Percentiles rank a stretch among this genome's conserved stretches.
These are phyloP conservation scores for Mycalesis mineus DNA, from an alignment of 2,888 invertebrate species.

Conservation along the genomic window DNA sequence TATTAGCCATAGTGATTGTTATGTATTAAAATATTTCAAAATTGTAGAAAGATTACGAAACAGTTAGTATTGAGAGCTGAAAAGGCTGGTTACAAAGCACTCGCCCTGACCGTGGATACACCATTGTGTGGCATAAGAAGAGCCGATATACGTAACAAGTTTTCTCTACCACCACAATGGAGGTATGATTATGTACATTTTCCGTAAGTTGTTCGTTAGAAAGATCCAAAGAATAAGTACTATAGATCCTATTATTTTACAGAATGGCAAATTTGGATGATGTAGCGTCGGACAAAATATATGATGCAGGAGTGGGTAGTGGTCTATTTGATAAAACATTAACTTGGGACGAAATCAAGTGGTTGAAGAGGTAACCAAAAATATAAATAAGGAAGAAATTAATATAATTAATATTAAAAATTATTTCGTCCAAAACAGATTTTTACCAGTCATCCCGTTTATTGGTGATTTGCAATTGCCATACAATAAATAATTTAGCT, in stretches of 20 bases:
- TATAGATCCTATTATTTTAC: constrained; percentile 21
- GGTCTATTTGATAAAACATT: constrained; percentile 89
- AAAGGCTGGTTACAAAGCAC: constrained; percentile 88
- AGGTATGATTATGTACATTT: constrained; percentile 64
- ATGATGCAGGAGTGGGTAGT: constrained; percentile 79
- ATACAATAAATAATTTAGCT: no score
- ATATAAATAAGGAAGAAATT: no score
- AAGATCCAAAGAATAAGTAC: neutral
- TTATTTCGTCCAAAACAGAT: neutral
- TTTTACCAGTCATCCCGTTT: neutral
- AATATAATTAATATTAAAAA: no score
- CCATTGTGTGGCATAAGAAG: constrained; percentile 90
- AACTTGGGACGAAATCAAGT: constrained; percentile 91
- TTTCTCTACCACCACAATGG: constrained; percentile 88
- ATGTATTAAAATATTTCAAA: neutral
- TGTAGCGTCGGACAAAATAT: constrained; percentile 63
- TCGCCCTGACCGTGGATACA: constrained; percentile 93
- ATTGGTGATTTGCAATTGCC: neutral
- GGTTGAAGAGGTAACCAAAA: constrained; percentile 87
- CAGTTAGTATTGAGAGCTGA: constrained; percentile 88
- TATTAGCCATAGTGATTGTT: no score
- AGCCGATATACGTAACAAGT: constrained; percentile 90
- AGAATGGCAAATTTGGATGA: constrained; percentile 90
- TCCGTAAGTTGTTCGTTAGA: neutral
- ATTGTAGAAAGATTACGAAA: constrained; percentile 80